A percentile compares a stretch with the other conserved stretches of the same genome.
Conservation (phyloP, 2,888 invertebrate species). For the Adelphocoris suturalis region DNA sequence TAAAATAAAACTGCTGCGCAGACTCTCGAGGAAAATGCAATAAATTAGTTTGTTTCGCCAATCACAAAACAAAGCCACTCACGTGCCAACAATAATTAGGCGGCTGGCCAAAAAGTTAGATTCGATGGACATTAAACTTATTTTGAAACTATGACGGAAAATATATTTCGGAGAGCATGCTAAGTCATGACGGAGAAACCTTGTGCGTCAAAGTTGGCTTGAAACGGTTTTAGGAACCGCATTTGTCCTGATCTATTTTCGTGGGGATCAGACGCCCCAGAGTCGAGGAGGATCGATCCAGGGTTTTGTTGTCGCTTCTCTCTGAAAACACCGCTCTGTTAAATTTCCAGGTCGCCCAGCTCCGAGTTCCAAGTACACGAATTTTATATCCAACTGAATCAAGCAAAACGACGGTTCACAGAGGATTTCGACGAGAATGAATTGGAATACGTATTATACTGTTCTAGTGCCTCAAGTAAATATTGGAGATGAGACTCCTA, state of each 20-base stretch:
- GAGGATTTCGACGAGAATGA: no score
- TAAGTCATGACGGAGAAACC: neutral
- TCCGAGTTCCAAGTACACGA: no score
- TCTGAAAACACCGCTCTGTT: neutral
- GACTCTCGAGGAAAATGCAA: no score
- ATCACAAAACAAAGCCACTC: neutral
- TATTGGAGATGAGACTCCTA: no score
- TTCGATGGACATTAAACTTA: neutral
- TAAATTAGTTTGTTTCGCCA: no score
- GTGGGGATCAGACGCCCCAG: conserved; percentile 26
- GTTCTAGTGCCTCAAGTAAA: no score
- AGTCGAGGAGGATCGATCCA: conserved; percentile 19
- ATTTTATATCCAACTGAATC: no score
- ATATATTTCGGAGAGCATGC: neutral
- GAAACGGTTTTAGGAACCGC: conserved; percentile 17
- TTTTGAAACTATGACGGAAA: conserved; percentile 29
- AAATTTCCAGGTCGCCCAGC: neutral
- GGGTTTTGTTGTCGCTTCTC: conserved; percentile 15
- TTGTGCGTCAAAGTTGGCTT: conserved; percentile 3
- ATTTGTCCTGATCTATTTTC: conserved; percentile 35
- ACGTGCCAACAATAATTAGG: neutral
- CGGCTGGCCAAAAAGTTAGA: neutral
- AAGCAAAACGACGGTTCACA: no score
- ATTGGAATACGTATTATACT: no score
- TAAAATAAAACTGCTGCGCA: no score